Conservation (phyloP, 2,888 invertebrate genomes). For the Drosophila neotestacea region DNA sequence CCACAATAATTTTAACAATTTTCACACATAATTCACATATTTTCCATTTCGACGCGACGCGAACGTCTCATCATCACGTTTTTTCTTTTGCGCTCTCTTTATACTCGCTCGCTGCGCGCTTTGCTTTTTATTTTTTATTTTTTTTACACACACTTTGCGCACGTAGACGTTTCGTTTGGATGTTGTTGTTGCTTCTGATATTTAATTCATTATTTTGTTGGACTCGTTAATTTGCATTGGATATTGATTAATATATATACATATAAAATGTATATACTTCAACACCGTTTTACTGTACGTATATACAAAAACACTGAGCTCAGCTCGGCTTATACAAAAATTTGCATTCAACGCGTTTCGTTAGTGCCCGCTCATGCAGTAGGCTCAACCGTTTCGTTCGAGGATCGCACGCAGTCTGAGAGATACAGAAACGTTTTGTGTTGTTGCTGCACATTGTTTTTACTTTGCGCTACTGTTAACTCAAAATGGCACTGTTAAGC, state of each 20-base stretch:
- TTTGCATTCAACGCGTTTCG: constrained; percentile 56
- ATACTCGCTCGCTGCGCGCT: constrained; percentile 46
- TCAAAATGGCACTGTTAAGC: constrained; percentile 57
- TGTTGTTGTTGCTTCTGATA: constrained; percentile 24
- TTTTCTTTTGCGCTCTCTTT: constrained; percentile 48
- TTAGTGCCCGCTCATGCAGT: constrained; percentile 53
- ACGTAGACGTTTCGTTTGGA: constrained; percentile 54
- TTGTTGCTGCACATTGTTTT: constrained; percentile 33
- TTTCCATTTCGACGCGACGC: constrained; percentile 44
- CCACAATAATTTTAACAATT: constrained; percentile 64
- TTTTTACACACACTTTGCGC: constrained; percentile 60
- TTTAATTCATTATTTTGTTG: constrained; percentile 48
- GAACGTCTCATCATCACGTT: constrained; percentile 70
- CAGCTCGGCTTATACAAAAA: constrained; percentile 45
- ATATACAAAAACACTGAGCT: constrained; percentile 36
- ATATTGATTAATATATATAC: constrained; percentile 18
- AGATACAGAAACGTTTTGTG: constrained; percentile 45
- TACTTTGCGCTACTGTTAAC: constrained; percentile 44
- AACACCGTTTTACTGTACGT: constrained; percentile 36
- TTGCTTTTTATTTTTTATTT: constrained; percentile 40
- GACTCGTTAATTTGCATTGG: constrained; percentile 34
- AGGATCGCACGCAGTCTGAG: constrained; percentile 83
- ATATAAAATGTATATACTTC: constrained; percentile 27
- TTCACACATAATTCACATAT: constrained; percentile 68
- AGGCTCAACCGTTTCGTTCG: constrained; percentile 77